Conservation (phyloP, 23 tunicate species). For the Halocynthia roretzi region DNA sequence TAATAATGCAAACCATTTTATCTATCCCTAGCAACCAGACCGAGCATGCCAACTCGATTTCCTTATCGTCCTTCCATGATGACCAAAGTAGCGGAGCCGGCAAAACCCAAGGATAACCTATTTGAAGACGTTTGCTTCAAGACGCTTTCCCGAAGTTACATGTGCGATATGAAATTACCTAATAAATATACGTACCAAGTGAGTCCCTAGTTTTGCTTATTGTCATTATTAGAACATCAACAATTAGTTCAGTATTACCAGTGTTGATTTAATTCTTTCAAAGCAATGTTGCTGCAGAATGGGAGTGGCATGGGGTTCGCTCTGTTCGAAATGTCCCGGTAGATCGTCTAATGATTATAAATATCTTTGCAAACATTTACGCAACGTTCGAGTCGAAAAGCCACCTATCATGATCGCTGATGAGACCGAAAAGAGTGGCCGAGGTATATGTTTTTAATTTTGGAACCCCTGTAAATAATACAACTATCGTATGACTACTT, state of each 20-base stretch:
- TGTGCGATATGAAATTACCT: background rate
- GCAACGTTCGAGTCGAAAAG: background rate
- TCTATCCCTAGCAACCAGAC: too few relatives aligned
- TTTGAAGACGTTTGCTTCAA: background rate
- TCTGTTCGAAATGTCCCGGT: conserved; percentile 28
- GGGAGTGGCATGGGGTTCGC: conserved; percentile 30
- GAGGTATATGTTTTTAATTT: too few relatives aligned
- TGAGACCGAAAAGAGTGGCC: background rate
- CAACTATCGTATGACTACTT: too few relatives aligned
- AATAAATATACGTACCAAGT: conserved; percentile 1
- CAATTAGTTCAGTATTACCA: background rate
- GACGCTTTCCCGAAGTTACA: background rate
- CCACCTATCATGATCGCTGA: background rate
- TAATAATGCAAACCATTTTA: too few relatives aligned
- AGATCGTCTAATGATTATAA: conserved; percentile 17
- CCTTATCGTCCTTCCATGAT: too few relatives aligned
- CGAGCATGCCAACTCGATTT: too few relatives aligned
- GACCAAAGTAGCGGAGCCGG: too few relatives aligned
- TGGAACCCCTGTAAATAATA: too few relatives aligned
- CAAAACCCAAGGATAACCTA: too few relatives aligned
- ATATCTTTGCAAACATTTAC: background rate
- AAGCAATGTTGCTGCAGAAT: conserved; percentile 28
- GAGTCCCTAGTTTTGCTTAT: background rate
- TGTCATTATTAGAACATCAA: background rate
- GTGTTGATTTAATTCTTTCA: background rate